Percentiles rank a stretch among this genome's conserved stretches.
Evolutionary conservation across 2,797 vertebrate genomes (phyloP).

Genomic region (Allobates femoralis): DNA sequence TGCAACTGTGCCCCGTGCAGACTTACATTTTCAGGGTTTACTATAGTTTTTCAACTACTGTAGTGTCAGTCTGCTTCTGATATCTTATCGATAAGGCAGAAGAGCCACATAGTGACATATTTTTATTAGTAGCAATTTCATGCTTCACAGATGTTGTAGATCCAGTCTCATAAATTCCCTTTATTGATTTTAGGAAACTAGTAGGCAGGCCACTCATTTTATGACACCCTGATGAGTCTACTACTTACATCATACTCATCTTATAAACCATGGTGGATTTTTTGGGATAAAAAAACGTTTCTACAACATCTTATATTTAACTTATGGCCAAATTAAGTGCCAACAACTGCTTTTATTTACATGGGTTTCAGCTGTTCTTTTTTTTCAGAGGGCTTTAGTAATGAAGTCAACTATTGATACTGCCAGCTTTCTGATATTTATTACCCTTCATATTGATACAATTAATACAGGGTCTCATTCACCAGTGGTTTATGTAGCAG

Average conservation of each 20-base stretch:
- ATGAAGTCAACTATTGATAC: constrained; percentile 52
- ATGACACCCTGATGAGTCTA: neutral
- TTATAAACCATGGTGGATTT: neutral
- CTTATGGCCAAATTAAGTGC: constrained; percentile 47
- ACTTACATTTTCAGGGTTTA: neutral
- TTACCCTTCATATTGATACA: constrained; percentile 56
- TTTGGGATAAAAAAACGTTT: neutral
- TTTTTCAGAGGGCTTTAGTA: constrained; percentile 35
- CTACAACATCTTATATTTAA: constrained; percentile 40
- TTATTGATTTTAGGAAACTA: neutral
- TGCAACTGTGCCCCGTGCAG: too few relatives aligned
- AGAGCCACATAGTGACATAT: neutral
- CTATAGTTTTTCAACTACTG: neutral
- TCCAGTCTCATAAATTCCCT: neutral
- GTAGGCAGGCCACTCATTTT: neutral
- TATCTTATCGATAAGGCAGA: neutral
- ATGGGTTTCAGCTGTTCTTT: constrained; percentile 47
- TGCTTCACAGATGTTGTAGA: neutral
- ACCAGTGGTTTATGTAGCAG: constrained; percentile 56
- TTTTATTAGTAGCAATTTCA: neutral
- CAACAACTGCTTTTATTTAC: constrained; percentile 49
- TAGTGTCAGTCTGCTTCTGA: neutral
- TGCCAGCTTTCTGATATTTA: constrained; percentile 54
- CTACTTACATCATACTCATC: neutral
- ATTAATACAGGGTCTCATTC: constrained; percentile 62